Conservation (phyloP, 2,888 invertebrate genomes). For the Sialis lutaria region DNA sequence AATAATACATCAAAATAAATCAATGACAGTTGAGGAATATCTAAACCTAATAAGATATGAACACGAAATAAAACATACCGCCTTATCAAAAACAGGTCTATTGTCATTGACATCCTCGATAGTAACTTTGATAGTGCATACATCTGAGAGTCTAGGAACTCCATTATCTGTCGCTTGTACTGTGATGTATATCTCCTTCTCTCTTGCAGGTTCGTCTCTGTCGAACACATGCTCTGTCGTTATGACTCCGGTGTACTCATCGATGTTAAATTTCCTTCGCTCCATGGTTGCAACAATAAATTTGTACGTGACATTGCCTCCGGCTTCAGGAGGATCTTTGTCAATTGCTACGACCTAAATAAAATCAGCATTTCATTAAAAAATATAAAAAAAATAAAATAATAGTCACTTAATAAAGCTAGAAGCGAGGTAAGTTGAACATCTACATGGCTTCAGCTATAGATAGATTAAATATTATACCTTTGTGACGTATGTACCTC, state of each 20-base stretch:
- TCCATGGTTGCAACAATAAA: conserved; percentile 61
- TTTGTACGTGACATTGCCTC: conserved; percentile 68
- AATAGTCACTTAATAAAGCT: background rate
- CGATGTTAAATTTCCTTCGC: conserved; percentile 61
- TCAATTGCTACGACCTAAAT: conserved; percentile 53
- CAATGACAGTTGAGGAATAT: background rate
- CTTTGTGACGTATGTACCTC: conserved; percentile 56
- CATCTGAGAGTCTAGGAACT: conserved; percentile 73
- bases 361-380: conserved; percentile 4
- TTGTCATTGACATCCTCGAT: conserved; percentile 92
- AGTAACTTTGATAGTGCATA: conserved; percentile 82
- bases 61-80: conserved; percentile 32
- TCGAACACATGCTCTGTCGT: conserved; percentile 64
- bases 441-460: background rate
- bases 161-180: conserved; percentile 90
- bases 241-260: conserved; percentile 58
- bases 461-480: conserved; percentile 26
- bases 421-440: background rate
- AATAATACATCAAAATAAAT: too few relatives aligned
- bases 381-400: background rate
- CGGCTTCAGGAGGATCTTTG: conserved; percentile 52
- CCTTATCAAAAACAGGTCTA: conserved; percentile 61
- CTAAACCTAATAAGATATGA: background rate
- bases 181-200: conserved; percentile 69
- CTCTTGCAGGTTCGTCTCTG: conserved; percentile 74